Base-by-base conservation (phyloP, 1,140 invertebrate species). In the Diorhabda elongata region DNA sequence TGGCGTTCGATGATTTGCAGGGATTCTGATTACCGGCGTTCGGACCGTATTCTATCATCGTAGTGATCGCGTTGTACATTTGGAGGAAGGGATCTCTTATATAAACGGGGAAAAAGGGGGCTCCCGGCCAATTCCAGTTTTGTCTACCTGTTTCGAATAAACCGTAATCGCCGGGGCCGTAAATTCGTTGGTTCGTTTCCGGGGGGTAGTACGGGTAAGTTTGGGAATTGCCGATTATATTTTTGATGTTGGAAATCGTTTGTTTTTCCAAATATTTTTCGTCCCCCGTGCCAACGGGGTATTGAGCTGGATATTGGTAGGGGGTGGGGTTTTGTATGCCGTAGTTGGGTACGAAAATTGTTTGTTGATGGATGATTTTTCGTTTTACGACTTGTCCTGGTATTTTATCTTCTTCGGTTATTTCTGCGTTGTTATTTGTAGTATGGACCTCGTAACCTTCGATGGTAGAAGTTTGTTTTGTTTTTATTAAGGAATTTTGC, bases 11-110 rank as follows among this genome's bases (percentile, higher is more conserved):
- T 4, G 44, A 11, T 42, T 61, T 62, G 58, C 74, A 76, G 47
- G 69, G 68, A 45, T 66, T 69, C 9, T 63, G 71, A 11, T 47
- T 42, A 26, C 73, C 72, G 62, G 72, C 71, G 45, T 70, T 78
- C 69, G 85, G 85, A n/a, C 85, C 86, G 75, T 86, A 85, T 80
- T 88, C 85, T 57, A 87, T 74, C 68, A 87, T 82, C 71, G 83
- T 85, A 8, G 82, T 82, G 70, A 82, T 81, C 0, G 83, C 82
- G 58, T 83, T 84, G 6, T 82, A 82, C 58, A 84, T 76, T 56
- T 80, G 81, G n/a, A 86, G 70, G 45, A 85, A 79, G 2, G 86
- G 85, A 75, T 87, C 85, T 78, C 83, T 85, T 44, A 87, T 82
- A 26, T 85, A 76, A 57, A 87, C 78, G 9, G 86, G 86, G 74